Conservation (phyloP, 2,797 vertebrate species). For the Xiphorhynchus erythropygius region DNA sequence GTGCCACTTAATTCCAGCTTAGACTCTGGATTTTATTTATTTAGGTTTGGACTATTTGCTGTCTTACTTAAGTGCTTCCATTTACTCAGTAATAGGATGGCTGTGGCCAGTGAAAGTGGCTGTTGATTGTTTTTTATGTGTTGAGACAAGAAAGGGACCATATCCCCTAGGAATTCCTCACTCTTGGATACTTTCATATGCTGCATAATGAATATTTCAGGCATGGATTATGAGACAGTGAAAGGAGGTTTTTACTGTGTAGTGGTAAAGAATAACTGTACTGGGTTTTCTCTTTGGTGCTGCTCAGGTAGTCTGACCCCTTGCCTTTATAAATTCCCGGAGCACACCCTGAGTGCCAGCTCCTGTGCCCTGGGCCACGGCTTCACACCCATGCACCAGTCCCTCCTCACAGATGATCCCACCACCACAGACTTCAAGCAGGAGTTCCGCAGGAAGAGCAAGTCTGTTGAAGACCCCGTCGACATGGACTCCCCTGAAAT, state of each 20-base stretch:
- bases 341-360: conserved; percentile 84
- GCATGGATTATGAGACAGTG: accelerated
- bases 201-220: not conserved
- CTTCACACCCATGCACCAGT: conserved; percentile 86
- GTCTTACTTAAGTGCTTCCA: not conserved
- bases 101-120: not conserved
- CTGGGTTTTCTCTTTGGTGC: not conserved
- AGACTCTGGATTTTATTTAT: not conserved
- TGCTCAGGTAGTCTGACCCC: conserved; percentile 86
- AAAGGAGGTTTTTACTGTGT: not conserved
- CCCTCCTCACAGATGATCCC: conserved; percentile 88
- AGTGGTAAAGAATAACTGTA: not conserved
- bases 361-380: conserved; percentile 88
- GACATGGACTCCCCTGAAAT: conserved; percentile 97
- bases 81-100: not conserved
- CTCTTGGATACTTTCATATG: accelerated
- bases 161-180: not conserved
- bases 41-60: not conserved
- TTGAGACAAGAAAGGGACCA: accelerated
- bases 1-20: not conserved
- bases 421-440: conserved; percentile 85
- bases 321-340: conserved; percentile 95
- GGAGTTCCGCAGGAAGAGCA: conserved; percentile 87
- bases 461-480: conserved; percentile 84
- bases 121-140: not conserved